Evolutionary conservation across 2,888 invertebrate species (phyloP).

Genomic region (Drosophila nr. perissopoda): DNA sequence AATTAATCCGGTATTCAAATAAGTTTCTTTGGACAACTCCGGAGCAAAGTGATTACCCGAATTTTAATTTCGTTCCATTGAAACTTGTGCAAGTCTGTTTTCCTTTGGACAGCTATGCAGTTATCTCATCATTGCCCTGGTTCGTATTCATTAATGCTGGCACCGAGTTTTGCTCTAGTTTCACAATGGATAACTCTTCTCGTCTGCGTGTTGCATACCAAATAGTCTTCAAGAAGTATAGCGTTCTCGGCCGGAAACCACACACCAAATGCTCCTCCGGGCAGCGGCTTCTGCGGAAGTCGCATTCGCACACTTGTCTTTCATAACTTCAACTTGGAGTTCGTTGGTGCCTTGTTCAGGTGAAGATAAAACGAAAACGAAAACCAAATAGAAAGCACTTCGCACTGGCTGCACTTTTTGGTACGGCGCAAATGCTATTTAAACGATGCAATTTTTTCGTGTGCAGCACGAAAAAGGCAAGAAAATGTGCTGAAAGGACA

Average conservation of each 20-base stretch:
- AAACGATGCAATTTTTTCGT: slow-evolving; percentile 57
- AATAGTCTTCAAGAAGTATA: slow-evolving; percentile 47
- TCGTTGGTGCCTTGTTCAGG: slow-evolving; percentile 49
- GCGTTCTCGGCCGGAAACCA: slow-evolving; percentile 44
- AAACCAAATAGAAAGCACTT: slow-evolving; percentile 62
- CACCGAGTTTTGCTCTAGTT: slow-evolving; percentile 37
- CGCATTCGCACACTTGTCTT: slow-evolving; percentile 76
- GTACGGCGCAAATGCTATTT: slow-evolving; percentile 61
- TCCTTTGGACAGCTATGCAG: slow-evolving; percentile 28
- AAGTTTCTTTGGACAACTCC: slow-evolving; percentile 18
- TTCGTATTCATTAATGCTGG: slow-evolving; percentile 46
- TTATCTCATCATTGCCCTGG: slow-evolving; percentile 35
- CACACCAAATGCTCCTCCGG: slow-evolving; percentile 33
- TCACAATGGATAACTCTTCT: slow-evolving; percentile 60
- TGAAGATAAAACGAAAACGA: slow-evolving; percentile 41
- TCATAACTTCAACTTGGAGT: slow-evolving; percentile 64
- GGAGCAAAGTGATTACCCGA: slow-evolving; percentile 21
- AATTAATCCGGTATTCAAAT: slow-evolving; percentile 37
- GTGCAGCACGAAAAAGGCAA: slow-evolving; percentile 53
- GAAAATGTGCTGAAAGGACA: slow-evolving; percentile 71
- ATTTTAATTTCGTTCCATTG: slow-evolving; percentile 24
- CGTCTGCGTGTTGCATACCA: slow-evolving; percentile 38
- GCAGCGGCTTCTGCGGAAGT: slow-evolving; percentile 50
- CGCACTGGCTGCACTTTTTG: slow-evolving; percentile 56
- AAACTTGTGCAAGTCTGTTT: slow-evolving; percentile 14